These are phyloP conservation scores for Orius insidiosus DNA, from an alignment of 1,140 invertebrate genomes.

Conservation along the genomic window DNA sequence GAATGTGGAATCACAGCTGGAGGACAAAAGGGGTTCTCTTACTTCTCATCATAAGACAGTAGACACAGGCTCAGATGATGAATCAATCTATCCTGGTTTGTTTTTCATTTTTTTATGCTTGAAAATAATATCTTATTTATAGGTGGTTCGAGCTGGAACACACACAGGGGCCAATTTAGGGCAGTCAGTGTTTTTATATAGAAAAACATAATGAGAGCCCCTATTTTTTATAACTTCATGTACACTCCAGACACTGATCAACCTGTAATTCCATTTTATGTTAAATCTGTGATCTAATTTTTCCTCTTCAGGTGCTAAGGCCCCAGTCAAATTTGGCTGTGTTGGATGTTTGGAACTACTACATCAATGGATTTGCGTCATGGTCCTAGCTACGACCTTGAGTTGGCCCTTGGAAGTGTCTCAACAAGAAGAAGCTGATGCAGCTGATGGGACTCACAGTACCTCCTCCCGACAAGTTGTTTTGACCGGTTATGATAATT, in stretches of 20 bases:
- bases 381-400: conserved; percentile 85
- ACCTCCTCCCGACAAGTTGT: conserved; percentile 41
- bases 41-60: conserved; percentile 52
- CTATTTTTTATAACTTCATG: conserved; percentile 84
- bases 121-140: conserved; percentile 13
- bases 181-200: conserved; percentile 83
- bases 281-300: not conserved
- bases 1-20: conserved; percentile 71
- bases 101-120: not conserved
- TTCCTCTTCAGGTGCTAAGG: conserved; percentile 49
- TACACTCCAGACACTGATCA: conserved; percentile 65
- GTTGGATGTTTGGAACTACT: conserved; percentile 86
- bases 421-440: conserved; percentile 52
- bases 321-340: conserved; percentile 72
- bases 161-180: conserved; percentile 42
- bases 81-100: conserved; percentile 44
- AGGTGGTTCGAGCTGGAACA: conserved; percentile 35
- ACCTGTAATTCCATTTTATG: conserved; percentile 33
- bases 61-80: conserved; percentile 54
- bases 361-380: conserved; percentile 73
- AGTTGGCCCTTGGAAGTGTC: conserved; percentile 56
- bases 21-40: conserved; percentile 59
- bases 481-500: conserved; percentile 64
- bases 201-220: conserved; percentile 64
- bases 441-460: conserved; percentile 38